Evolutionary conservation across 2,797 vertebrate species (phyloP).

Genomic region (Mareca strepera): DNA sequence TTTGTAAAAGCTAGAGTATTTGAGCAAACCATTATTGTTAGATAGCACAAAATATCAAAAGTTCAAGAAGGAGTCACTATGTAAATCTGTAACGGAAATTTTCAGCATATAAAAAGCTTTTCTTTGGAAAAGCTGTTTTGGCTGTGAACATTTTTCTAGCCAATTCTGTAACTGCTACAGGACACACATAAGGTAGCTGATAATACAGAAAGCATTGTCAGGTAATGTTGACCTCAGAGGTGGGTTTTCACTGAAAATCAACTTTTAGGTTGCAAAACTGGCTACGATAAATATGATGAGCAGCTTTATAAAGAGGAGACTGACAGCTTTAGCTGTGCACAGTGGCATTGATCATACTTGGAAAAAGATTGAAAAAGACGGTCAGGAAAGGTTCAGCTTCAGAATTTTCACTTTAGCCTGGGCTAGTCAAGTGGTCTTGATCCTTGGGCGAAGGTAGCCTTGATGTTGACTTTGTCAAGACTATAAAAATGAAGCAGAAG

Average conservation of each 20-base stretch:
- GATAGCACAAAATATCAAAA: background rate
- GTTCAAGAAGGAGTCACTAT: background rate
- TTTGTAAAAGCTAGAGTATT: background rate
- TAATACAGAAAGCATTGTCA: background rate
- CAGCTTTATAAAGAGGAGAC: background rate
- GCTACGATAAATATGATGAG: background rate
- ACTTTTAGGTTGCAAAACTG: background rate
- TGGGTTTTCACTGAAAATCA: background rate
- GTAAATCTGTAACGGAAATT: slow-evolving; percentile 1
- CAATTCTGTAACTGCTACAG: background rate
- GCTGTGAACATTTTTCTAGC: background rate
- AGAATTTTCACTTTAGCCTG: background rate
- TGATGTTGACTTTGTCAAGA: background rate
- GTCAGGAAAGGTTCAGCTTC: background rate
- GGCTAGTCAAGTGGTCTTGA: background rate
- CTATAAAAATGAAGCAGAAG: background rate
- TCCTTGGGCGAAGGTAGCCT: background rate
- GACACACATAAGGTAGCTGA: background rate
- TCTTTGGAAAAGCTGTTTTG: background rate
- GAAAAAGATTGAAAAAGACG: background rate
- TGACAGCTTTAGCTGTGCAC: background rate
- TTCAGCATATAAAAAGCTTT: background rate
- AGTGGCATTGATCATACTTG: background rate
- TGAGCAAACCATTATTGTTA: background rate
- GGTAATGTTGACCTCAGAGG: background rate